Conservation (phyloP, 2,113 vertebrate genomes). For the Acanthisitta chloris region DNA sequence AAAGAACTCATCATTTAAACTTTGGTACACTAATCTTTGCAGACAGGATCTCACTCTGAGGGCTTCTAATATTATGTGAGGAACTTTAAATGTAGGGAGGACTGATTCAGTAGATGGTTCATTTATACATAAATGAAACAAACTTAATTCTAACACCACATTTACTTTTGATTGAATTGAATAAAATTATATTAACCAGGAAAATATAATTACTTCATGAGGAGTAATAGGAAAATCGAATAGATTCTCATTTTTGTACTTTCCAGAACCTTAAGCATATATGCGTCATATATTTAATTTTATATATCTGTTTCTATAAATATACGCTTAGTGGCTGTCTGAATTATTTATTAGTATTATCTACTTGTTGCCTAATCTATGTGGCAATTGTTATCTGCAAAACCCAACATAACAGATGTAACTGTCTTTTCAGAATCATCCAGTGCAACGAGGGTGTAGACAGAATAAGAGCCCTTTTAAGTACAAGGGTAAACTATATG, state of each 20-base stretch:
- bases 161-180: not conserved
- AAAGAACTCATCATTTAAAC: not conserved
- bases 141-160: not conserved
- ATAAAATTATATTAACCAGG: not conserved
- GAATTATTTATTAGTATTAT: not conserved
- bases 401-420: not conserved
- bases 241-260: not conserved
- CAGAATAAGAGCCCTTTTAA: not conserved
- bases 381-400: not conserved
- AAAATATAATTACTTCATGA: not conserved
- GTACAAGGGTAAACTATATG: not conserved
- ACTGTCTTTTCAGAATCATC: not conserved
- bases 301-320: not conserved
- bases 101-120: not conserved
- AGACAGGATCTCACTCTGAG: not conserved
- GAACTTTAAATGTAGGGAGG: not conserved
- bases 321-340: not conserved
- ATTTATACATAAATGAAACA: not conserved
- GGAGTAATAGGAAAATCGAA: not conserved
- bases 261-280: not conserved
- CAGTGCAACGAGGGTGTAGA: not conserved
- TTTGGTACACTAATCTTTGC: not conserved
- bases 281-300: not conserved
- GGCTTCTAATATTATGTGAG: not conserved
- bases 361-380: not conserved